Base-by-base conservation (phyloP, 2,113 vertebrate species). In the Verasper variegatus region DNA sequence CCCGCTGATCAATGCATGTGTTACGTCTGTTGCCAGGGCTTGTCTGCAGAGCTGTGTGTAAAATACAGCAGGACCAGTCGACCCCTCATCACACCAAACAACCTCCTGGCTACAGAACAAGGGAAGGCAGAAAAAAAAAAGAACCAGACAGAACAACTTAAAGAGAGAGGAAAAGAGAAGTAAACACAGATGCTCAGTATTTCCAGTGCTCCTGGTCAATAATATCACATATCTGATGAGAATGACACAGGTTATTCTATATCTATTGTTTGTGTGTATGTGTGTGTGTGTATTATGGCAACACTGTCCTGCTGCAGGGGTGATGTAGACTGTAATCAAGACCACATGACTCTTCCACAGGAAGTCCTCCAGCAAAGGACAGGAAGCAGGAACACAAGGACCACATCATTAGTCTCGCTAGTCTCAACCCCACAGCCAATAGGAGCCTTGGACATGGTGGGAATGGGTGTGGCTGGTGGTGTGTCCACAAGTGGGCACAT, bases 281-380 rank as follows among this genome's bases (percentile, higher is more conserved):
- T 93, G 27, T 31, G 14, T 35, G 26, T 60, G 58, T 35, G 60
- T 62, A 31, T 62, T 20, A 59, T 26, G 74, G 66, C 74, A 76
- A 73, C 73, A n/a, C 58, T 85, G 80, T 81, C 74, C 84, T 63
- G 87, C 85, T 89, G 93, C 91, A 89, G 87, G 94, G 93, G 93
- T 91, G 92, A 96, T 94, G 94, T 94, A 94, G 93, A 93, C 88
- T 92, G 92, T 97, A 98, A 98, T 97, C 95, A 96, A 93, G 95
- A 96, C 93, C 96, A 98, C 91, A 96, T 97, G 96, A 94, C 84
- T 92, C 74, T 74, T 91, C 88, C 82, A 90, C 89, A 96, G 95
- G 95, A 97, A 96, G 95, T 96, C 94, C 94, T 95, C 90, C 89
- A 95, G 92, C 93, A 89, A 94, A 94, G 82, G 92, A 95, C 93